phyloP scores from a whole-genome alignment of 2,113 vertebrate genomes.

The Baryphthengus martii region DNA sequence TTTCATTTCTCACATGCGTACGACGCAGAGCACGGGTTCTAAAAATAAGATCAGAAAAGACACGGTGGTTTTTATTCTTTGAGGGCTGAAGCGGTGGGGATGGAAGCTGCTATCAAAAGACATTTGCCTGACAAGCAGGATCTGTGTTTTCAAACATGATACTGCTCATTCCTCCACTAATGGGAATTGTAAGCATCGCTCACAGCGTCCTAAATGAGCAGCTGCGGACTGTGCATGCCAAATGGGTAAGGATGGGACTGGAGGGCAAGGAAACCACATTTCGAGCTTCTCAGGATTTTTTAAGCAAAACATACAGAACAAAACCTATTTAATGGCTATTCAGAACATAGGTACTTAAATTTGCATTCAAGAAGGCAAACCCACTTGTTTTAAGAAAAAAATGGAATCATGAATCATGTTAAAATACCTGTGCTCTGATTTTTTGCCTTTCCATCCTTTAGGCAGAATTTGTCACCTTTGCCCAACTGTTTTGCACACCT shows the following conservation, averaged over 20 bases:
- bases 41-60: background rate
- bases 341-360: background rate
- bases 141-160: background rate
- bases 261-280: background rate
- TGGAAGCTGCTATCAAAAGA: background rate
- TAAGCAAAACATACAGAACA: background rate
- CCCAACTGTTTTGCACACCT: background rate
- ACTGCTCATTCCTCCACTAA: background rate
- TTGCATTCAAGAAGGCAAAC: background rate
- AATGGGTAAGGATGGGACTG: background rate
- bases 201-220: background rate
- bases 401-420: background rate
- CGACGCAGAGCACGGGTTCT: background rate
- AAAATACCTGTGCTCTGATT: background rate
- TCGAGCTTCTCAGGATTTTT: background rate
- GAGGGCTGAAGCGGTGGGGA: background rate
- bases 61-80: background rate
- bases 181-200: background rate
- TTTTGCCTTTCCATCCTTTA: background rate
- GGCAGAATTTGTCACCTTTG: background rate
- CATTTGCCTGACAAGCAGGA: background rate
- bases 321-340: background rate
- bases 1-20: rapidly evolving
- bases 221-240: background rate
- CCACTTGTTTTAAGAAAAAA: background rate